A percentile compares a stretch with the other conserved stretches of the same genome.
These are phyloP conservation scores for Lymantria dispar DNA, from an alignment of 2,888 invertebrate species.

Conservation along the genomic window DNA sequence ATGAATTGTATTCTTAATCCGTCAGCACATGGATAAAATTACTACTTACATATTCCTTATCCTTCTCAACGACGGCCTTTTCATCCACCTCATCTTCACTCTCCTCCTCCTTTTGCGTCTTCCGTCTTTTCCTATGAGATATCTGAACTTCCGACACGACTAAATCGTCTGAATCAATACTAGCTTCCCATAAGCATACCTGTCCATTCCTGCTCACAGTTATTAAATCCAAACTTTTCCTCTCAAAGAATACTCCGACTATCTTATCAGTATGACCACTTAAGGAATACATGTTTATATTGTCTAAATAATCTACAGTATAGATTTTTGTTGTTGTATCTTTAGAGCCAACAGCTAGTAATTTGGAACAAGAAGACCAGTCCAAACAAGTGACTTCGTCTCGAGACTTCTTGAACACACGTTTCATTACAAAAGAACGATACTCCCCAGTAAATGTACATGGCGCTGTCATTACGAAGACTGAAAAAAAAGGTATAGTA, in stretches of 20 bases:
- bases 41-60: constrained; percentile 68
- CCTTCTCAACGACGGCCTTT: constrained; percentile 81
- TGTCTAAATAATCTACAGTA: constrained; percentile 87
- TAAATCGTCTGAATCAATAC: constrained; percentile 87
- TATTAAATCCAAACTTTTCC: constrained; percentile 91
- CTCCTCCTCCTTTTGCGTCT: constrained; percentile 66
- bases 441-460: constrained; percentile 90
- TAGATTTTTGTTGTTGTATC: constrained; percentile 94
- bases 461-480: constrained; percentile 93
- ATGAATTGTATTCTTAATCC: too few relatives aligned
- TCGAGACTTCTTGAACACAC: constrained; percentile 90
- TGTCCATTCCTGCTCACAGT: constrained; percentile 93
- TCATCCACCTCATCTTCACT: constrained; percentile 86
- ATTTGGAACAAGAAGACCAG: constrained; percentile 96
- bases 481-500: constrained; percentile 67
- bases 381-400: constrained; percentile 93
- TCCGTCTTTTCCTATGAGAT: constrained; percentile 73
- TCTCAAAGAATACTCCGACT: constrained; percentile 94
- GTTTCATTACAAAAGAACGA: constrained; percentile 93
- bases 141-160: constrained; percentile 76
- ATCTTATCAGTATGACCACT: constrained; percentile 93
- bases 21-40: background rate
- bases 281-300: constrained; percentile 89
- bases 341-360: constrained; percentile 94
- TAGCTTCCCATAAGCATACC: constrained; percentile 93